These are phyloP conservation scores for Microctenopoma lineatum DNA, from an alignment of 2,797 vertebrate species.

Conservation along the genomic window DNA sequence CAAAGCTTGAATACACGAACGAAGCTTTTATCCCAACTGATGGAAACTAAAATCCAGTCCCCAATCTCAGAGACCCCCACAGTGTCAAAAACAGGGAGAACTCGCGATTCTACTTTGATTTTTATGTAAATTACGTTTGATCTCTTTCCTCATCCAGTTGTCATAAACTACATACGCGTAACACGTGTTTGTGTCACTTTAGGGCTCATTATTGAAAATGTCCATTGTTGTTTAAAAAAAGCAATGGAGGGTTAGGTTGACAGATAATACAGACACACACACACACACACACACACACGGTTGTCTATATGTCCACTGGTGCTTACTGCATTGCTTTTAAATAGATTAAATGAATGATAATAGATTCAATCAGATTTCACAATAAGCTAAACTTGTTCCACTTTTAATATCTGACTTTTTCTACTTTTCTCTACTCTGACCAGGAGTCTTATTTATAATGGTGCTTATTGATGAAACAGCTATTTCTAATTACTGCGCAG, in stretches of 20 bases:
- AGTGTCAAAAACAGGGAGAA: not conserved
- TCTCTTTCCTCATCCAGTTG: constrained; percentile 12
- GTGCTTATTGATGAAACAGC: constrained; percentile 40
- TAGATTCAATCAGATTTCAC: constrained; percentile 29
- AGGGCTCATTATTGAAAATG: not conserved
- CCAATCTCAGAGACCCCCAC: not conserved
- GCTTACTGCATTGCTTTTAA: constrained; percentile 17
- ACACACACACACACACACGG: not conserved
- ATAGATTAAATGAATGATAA: not conserved
- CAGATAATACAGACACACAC: not conserved
- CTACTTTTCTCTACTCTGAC: not conserved
- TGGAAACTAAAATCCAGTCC: not conserved
- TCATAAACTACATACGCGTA: constrained; percentile 18
- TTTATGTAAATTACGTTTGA: constrained; percentile 35
- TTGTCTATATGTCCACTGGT: constrained; percentile 3
- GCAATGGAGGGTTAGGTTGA: not conserved
- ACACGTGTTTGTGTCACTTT: constrained; percentile 8
- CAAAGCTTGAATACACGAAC: constrained; percentile 8
- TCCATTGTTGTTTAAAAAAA: not conserved
- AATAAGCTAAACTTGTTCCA: constrained; percentile 22
- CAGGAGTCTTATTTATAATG: constrained; percentile 8
- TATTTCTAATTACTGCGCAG: constrained; percentile 49
- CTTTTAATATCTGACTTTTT: not conserved
- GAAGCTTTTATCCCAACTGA: constrained; percentile 18
- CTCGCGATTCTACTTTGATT: constrained; percentile 4